Percentiles rank a stretch among this genome's conserved stretches.
Evolutionary conservation across 2,113 vertebrate species (phyloP).

Genomic region (Corapipo altera): DNA sequence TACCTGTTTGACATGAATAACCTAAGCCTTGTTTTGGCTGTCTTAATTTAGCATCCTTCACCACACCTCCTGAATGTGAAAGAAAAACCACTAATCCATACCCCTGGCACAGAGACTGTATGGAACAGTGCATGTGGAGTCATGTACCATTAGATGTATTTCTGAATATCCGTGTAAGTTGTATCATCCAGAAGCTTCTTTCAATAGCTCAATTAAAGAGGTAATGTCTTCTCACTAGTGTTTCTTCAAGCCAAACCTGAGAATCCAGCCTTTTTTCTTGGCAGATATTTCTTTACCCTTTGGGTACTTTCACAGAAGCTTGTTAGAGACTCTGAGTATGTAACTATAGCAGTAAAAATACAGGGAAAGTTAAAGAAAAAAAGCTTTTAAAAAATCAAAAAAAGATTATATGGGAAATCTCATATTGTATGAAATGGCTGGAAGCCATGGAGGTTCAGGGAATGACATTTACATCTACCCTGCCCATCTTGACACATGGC

Average conservation of each 20-base stretch:
- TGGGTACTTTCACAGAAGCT: background rate
- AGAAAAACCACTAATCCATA: background rate
- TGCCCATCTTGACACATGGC: background rate
- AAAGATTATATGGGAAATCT: background rate
- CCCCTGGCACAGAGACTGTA: background rate
- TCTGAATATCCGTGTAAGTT: background rate
- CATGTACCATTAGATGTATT: background rate
- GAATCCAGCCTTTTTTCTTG: background rate
- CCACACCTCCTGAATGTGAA: background rate
- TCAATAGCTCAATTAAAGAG: background rate
- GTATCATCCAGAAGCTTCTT: background rate
- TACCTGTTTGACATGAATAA: background rate
- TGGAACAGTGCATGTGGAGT: background rate
- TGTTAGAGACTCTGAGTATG: background rate
- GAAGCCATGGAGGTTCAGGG: background rate
- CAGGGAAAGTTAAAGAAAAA: background rate
- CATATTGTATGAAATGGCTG: background rate
- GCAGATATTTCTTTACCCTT: background rate
- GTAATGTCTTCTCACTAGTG: background rate
- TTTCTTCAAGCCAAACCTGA: background rate
- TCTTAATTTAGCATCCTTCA: background rate
- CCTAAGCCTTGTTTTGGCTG: background rate
- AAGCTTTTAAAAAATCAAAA: background rate
- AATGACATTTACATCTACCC: background rate
- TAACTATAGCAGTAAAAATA: background rate